Base-by-base conservation (phyloP, 2,888 invertebrate species). In the Hirtodrosophila confusa region DNA sequence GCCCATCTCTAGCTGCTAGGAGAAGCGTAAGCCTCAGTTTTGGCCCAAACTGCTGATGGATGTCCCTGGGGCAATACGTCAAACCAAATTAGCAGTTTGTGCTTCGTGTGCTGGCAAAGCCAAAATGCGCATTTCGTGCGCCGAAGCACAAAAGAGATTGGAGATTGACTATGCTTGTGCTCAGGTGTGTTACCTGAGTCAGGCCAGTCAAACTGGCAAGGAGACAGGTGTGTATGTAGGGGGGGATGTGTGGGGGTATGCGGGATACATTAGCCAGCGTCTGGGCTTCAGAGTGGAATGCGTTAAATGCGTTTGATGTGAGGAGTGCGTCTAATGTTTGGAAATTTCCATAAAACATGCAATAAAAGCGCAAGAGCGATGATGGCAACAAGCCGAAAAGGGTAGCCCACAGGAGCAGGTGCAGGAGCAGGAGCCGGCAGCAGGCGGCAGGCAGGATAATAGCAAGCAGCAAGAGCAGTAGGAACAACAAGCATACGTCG, bases 281-380 rank as follows among this genome's bases (percentile, higher is more conserved):
- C 36, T 50, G 44, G 7, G 31, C 27, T 27, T 29, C 33, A 53
- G 45, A 61, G 54, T 69, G 66, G 80, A 62, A 69, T 78, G 83
- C 86, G 74, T 77, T 70, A 77, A 79, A 62, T 73, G 84, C 84
- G 77, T 84, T 84, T 79, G 80, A 84, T 80, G 79, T 74, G 85
- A 62, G 71, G 65, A 65, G 75, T 73, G 70, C 74, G 84, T 60
- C 64, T 86, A 84, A 87, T 78, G 75, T 72, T 62, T 72, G 72
- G 61, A 83, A 88, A 84, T 88, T 83, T 86, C 80, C 86, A 84
- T 83, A 88, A 88, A 83, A 88, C 86, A 88, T 88, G 84, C 77
- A 86, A 88, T 86, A 88, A 83, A 88, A 77, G 80, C 74, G 67
- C 65, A 70, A 69, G 69, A 49, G 55, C 69, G 48, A 64, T 47